phyloP scores from a whole-genome alignment of 2,888 invertebrate genomes.

The Andrena flavipes region DNA sequence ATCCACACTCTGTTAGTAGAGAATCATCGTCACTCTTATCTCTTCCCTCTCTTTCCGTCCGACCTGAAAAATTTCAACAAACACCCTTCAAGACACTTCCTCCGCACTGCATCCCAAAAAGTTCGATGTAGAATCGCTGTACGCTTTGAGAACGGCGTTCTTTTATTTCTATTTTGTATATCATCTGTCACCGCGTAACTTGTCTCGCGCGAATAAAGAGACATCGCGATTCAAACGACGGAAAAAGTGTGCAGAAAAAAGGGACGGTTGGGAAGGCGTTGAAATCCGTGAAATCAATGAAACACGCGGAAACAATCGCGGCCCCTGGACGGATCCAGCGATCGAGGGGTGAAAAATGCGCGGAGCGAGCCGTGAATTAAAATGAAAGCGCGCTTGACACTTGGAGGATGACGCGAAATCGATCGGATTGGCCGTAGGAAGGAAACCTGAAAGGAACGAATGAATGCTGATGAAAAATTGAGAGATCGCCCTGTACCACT shows the following conservation, averaged over 20 bases:
- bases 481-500: not conserved
- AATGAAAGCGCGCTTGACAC: constrained; percentile 17
- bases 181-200: too few relatives aligned
- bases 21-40: constrained; percentile 51
- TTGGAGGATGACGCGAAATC: constrained; percentile 28
- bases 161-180: too few relatives aligned
- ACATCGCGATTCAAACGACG: not conserved
- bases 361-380: constrained; percentile 22
- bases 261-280: not conserved
- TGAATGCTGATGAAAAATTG: constrained; percentile 42
- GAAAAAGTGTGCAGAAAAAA: not conserved
- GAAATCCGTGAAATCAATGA: constrained; percentile 12
- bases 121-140: not conserved
- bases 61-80: constrained; percentile 55
- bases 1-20: constrained; percentile 65
- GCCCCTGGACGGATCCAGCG: not conserved
- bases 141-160: too few relatives aligned
- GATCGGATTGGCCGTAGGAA: constrained; percentile 5
- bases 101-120: not conserved
- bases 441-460: constrained; percentile 28
- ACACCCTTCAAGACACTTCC: not conserved
- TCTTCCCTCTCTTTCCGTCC: not conserved
- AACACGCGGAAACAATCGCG: constrained; percentile 13
- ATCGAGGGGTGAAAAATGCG: constrained; percentile 25
- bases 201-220: not conserved